phyloP scores from a whole-genome alignment of 1,140 invertebrate genomes.

The Thaumatotibia leucotreta region DNA sequence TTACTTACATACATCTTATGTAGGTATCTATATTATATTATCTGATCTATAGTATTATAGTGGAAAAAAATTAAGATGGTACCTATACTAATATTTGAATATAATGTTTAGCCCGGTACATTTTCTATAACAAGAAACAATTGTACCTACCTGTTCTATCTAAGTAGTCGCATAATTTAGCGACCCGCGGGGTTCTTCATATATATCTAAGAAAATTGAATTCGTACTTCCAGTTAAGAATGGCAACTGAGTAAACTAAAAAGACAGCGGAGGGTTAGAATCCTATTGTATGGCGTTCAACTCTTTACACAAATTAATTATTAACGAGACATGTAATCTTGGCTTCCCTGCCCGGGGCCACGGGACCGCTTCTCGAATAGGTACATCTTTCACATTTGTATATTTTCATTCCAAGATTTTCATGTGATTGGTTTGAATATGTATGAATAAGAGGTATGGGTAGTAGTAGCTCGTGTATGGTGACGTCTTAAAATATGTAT shows the following conservation, averaged over 20 bases:
- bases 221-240: conserved; percentile 17
- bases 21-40: too few species aligned
- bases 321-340: conserved; percentile 61
- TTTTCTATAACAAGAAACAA: too few species aligned
- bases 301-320: conserved; percentile 70
- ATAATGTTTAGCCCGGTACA: too few species aligned
- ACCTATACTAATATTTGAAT: too few species aligned
- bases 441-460: not conserved
- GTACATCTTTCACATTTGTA: not conserved
- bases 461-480: too few species aligned
- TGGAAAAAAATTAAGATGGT: too few species aligned
- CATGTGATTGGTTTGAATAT: not conserved
- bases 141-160: not conserved
- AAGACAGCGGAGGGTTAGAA: conserved; percentile 44
- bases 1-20: too few species aligned
- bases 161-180: not conserved
- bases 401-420: not conserved
- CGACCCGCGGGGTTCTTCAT: not conserved
- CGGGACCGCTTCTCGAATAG: not conserved
- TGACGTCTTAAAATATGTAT: too few species aligned
- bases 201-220: conserved; percentile 16
- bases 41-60: too few species aligned
- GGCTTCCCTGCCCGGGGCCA: conserved; percentile 23
- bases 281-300: conserved; percentile 39
- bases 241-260: conserved; percentile 38